Conservation (phyloP, 2,113 vertebrate species). For the Scatophagus argus region DNA sequence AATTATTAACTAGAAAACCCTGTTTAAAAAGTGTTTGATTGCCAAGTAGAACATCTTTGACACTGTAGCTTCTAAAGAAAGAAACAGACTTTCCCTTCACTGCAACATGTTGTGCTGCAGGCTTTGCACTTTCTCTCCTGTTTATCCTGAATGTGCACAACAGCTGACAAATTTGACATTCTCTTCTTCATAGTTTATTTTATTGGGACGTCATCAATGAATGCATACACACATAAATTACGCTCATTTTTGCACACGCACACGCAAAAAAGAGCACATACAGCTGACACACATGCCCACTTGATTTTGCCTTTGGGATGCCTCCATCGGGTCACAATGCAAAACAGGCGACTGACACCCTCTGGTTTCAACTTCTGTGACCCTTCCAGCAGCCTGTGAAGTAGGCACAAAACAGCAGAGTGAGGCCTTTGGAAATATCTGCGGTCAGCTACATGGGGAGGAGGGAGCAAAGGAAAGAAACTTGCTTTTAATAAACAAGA, state of each 20-base stretch:
- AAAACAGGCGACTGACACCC: conserved; percentile 67
- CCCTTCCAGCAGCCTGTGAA: conserved; percentile 76
- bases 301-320: conserved; percentile 31
- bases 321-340: conserved; percentile 48
- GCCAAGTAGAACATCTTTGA: neutral
- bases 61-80: neutral
- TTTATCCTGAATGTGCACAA: conserved; percentile 30
- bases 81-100: neutral
- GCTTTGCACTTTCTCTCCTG: conserved; percentile 28
- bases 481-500: conserved; percentile 93
- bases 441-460: conserved; percentile 87
- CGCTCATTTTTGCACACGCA: conserved; percentile 17
- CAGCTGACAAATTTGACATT: conserved; percentile 49
- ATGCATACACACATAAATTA: conserved; percentile 47
- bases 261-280: conserved; percentile 10
- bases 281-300: conserved; percentile 28
- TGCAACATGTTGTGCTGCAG: conserved; percentile 11
- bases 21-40: neutral
- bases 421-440: conserved; percentile 84
- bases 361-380: conserved; percentile 80
- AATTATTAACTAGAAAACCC: neutral
- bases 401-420: conserved; percentile 74
- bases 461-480: conserved; percentile 80
- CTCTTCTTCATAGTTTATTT: conserved; percentile 21
- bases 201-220: conserved; percentile 41